These are phyloP conservation scores for Lordiphosa andalusiaca DNA, from an alignment of 2,888 invertebrate species.

Conservation along the genomic window DNA sequence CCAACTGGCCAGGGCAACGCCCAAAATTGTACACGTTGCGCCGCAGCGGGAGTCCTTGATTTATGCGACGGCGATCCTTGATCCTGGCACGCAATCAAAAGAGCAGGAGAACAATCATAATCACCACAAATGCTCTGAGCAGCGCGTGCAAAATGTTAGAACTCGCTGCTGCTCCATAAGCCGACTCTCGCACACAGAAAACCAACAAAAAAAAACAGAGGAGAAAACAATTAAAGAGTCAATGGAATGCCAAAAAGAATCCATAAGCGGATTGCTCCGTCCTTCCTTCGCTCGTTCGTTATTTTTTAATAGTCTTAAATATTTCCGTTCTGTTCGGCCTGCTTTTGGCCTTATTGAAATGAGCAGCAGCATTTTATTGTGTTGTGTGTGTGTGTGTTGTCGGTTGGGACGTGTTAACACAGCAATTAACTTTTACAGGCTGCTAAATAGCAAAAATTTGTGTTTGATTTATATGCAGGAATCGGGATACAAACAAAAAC, in stretches of 20 bases:
- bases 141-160: slow-evolving; percentile 62
- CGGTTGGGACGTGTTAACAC: slow-evolving; percentile 62
- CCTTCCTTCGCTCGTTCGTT: slow-evolving; percentile 13
- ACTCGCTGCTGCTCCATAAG: slow-evolving; percentile 21
- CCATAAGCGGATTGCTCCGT: slow-evolving; percentile 60
- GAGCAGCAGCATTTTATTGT: slow-evolving; percentile 41
- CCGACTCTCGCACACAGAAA: slow-evolving; percentile 4
- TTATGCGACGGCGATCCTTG: slow-evolving; percentile 63
- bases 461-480: slow-evolving; percentile 52
- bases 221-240: slow-evolving; percentile 26
- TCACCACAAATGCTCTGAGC: slow-evolving; percentile 33
- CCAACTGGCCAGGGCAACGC: slow-evolving; percentile 8
- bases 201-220: slow-evolving; percentile 2
- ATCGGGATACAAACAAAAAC: slow-evolving; percentile 7
- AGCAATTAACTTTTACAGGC: slow-evolving; percentile 67
- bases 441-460: slow-evolving; percentile 41
- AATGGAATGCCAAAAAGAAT: slow-evolving; percentile 15
- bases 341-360: slow-evolving; percentile 63
- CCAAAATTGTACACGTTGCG: slow-evolving; percentile 56
- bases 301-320: slow-evolving; percentile 61
- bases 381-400: slow-evolving; percentile 18
- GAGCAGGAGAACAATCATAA: slow-evolving; percentile 31
- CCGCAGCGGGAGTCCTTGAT: slow-evolving; percentile 72
- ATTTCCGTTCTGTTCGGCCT: slow-evolving; percentile 25
- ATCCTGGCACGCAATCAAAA: slow-evolving; percentile 62